Base-by-base conservation (phyloP, 2,113 vertebrate genomes). In the Prionailurus viverrinus region DNA sequence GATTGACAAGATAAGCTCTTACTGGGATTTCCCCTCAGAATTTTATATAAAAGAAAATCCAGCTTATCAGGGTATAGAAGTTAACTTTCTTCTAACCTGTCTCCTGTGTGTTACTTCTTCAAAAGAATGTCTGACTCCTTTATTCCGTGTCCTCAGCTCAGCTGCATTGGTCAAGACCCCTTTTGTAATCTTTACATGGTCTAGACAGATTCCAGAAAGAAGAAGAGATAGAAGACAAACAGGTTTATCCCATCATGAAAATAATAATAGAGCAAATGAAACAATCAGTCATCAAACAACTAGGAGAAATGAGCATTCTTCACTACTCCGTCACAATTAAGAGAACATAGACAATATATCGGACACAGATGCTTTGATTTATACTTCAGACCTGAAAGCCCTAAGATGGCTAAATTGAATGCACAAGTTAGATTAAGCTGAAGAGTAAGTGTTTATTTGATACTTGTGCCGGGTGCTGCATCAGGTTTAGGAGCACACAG, bases 21-120 rank as follows among this genome's bases (percentile, higher is more conserved):
- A 21, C 58, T 90, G 69, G 45, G 29, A 45, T 76, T 76, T 84
- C 51, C 21, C 55, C 21, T 66, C 21, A 66, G 78, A 65, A 31
- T 84, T 45, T 84, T 76, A 66, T 76, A n/a, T 95, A 76, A 83
- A 55, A 90, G 66, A 95, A 95, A 95, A 53, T 16, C 68, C 65
- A 39, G 21, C 41, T 82, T 74, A 90, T 65, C 58, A 95, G n/a
- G 41, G 31, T 58, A n/a, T 90, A 68, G 33, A 76, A 11, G 45
- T 76, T 66, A 76, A 90, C 29, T 83, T 86, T 66, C 14, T 66
- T 89, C 19, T 36, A 88, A 33, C 8, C 2, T 39, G 11, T 63
- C 65, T 90, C n/a, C 15, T 66, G 1, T 66, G 27, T 45, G 15
- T 83, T 65, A 74, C 68, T 76, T 95, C 33, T 76, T 61, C 55